These are phyloP conservation scores for Pomatostomus ruficeps DNA, from an alignment of 2,113 vertebrate species.

Conservation along the genomic window DNA sequence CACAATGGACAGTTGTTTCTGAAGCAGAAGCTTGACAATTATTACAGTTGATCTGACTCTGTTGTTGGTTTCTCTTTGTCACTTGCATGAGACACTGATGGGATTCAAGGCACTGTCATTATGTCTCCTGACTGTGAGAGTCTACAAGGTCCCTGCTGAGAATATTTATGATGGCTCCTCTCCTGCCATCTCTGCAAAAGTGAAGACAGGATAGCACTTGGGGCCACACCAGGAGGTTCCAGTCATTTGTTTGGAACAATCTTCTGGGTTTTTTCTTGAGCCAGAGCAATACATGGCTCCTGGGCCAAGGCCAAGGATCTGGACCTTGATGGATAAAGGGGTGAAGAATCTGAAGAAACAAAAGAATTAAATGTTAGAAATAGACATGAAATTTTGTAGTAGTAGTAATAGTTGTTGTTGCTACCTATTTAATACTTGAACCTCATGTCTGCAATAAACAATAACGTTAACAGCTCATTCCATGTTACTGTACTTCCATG, in stretches of 20 bases:
- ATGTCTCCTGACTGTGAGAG: not conserved
- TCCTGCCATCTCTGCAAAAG: not conserved
- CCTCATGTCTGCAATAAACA: not conserved
- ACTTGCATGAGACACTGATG: not conserved
- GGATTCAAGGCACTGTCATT: not conserved
- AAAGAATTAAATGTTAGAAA: not conserved
- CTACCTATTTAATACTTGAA: not conserved
- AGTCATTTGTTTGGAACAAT: not conserved
- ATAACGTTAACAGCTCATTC: not conserved
- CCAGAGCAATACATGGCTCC: not conserved
- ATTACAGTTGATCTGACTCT: not conserved
- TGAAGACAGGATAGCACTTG: not conserved
- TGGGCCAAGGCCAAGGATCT: not conserved
- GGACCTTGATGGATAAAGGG: not conserved
- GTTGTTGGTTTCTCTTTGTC: not conserved
- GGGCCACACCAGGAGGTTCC: not conserved
- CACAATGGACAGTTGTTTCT: fast-evolving
- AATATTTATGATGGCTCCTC: not conserved
- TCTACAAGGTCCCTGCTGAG: not conserved
- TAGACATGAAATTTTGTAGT: not conserved
- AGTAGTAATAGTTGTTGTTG: not conserved
- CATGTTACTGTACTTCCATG: not conserved
- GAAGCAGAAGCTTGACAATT: not conserved
- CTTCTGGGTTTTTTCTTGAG: not conserved
- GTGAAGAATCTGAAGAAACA: not conserved